These are phyloP conservation scores for Saimiri boliviensis DNA, from an alignment of 2,113 vertebrate species.

Conservation along the genomic window DNA sequence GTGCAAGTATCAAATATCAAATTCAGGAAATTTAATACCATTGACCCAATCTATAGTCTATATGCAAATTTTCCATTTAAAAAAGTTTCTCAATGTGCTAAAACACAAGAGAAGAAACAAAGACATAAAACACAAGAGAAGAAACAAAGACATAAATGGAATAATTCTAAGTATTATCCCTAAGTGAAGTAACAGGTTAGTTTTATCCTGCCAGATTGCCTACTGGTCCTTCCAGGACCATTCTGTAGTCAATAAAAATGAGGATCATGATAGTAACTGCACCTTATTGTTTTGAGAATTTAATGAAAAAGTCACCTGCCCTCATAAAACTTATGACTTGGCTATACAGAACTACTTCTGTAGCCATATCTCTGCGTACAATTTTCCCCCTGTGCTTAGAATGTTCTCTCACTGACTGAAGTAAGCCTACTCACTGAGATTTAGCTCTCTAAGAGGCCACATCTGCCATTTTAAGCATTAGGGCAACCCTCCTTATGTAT, in stretches of 20 bases:
- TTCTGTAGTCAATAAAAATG: neutral
- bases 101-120: neutral
- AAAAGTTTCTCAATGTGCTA: neutral
- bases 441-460: neutral
- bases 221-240: neutral
- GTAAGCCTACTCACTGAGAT: neutral
- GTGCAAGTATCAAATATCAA: neutral
- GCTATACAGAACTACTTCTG: neutral
- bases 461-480: neutral
- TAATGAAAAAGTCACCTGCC: neutral
- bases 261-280: neutral
- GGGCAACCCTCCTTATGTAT: neutral
- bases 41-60: neutral
- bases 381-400: neutral
- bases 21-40: conserved; percentile 2
- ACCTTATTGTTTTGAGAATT: neutral
- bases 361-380: neutral
- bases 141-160: neutral
- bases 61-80: neutral
- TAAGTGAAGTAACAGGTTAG: neutral
- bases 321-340: neutral
- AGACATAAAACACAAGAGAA: neutral
- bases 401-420: neutral
- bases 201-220: neutral
- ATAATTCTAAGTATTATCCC: neutral